Evolutionary conservation across 2,113 vertebrate species (phyloP), one percentile per base, ranked within the genome.

Genomic region (Hippocampus zosterae): DNA sequence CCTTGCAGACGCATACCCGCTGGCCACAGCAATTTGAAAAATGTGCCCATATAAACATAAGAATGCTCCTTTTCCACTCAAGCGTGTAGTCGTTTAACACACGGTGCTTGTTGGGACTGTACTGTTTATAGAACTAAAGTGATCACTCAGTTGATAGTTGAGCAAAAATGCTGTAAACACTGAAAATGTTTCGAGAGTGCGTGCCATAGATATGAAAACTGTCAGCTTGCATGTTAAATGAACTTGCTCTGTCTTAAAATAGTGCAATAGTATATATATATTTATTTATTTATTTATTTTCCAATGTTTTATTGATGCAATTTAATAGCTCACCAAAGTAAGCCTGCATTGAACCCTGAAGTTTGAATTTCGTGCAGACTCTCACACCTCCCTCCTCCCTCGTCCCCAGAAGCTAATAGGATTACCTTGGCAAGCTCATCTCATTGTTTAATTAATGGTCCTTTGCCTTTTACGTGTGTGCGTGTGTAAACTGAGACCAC

Each of bases 391-490:
- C 29, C 71, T 68, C 21, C 44, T 77, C 29, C 71, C 70, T 15
- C 74, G 65, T 40, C 77, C 29, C 73, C 70, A 18, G 61, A 68
- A 33, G 61, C 42, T 76, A 70, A 77, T 83, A 74, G 68, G 75
- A 67, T 78, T 80, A 79, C 62, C 63, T 72, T 79, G 67, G 65
- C 79, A 72, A 25, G 66, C 68, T 64, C 52, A 69, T 57, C 37
- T 67, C 72, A 69, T 70, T 76, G 69, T 68, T 75, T 76, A 71
- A 80, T 81, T 72, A 60, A 79, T 70, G 64, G 21, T 19, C 71
- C 69, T 77, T 72, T 68, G 69, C 66, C 23, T 71, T 81, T 50
- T 72, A 8, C 29, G 1, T 66, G n/a, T 23, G 62, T 16, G 16
- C 56, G 56, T 70, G 60, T 71, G 63, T 59, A 59, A 74, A 82